A percentile compares a stretch with the other conserved stretches of the same genome.
phyloP scores from a whole-genome alignment of 1,140 invertebrate species.

The Phymorhynchus buccinoides region DNA sequence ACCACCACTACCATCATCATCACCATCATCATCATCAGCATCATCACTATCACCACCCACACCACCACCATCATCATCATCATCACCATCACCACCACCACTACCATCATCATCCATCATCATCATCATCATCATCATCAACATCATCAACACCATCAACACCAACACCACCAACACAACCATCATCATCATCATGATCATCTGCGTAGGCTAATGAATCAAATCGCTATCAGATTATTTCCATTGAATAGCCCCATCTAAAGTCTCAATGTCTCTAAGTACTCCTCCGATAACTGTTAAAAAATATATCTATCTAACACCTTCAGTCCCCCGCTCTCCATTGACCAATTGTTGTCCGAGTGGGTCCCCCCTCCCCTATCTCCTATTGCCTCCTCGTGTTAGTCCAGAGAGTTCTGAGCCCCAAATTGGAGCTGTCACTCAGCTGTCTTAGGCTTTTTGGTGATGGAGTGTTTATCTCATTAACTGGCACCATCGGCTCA shows the following conservation, averaged over 20 bases:
- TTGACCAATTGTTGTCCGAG: not conserved
- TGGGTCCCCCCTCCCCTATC: not conserved
- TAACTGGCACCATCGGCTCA: not conserved
- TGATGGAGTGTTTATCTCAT: not conserved
- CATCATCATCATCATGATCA: too few relatives aligned
- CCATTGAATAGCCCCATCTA: too few relatives aligned
- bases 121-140: not conserved
- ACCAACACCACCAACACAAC: not conserved
- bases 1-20: not conserved
- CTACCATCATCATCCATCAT: not conserved
- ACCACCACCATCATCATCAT: too few relatives aligned
- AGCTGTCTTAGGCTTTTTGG: not conserved
- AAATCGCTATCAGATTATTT: too few relatives aligned
- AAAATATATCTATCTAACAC: not conserved
- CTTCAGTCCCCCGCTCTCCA: not conserved
- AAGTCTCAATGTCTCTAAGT: too few relatives aligned
- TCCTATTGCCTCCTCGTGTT: not conserved
- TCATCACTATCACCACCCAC: too few relatives aligned
- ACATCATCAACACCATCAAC: not conserved
- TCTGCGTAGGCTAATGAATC: too few relatives aligned
- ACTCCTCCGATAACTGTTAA: too few relatives aligned
- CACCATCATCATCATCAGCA: too few relatives aligned
- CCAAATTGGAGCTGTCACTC: constrained; percentile 10
- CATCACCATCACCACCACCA: too few relatives aligned
- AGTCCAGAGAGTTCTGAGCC: not conserved